Evolutionary conservation across 2,797 vertebrate species (phyloP).

Genomic region (Capromys pilorides): DNA sequence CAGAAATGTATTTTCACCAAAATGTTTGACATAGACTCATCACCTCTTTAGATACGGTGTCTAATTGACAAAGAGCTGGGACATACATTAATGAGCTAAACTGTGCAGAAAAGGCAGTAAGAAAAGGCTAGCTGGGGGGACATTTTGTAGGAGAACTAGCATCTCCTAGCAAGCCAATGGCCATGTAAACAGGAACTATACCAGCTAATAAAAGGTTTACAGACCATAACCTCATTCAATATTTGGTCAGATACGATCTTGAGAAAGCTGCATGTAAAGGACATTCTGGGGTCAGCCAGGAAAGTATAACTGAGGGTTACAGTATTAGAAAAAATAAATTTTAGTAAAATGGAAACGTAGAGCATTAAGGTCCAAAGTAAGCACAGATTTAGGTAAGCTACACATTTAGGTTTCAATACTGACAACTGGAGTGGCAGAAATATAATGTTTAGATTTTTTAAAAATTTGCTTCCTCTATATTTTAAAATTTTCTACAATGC

Average conservation of each 20-base stretch:
- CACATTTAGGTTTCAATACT: not conserved
- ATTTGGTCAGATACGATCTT: not conserved
- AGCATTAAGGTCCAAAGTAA: conserved; percentile 25
- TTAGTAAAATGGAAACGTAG: not conserved
- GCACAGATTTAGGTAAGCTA: not conserved
- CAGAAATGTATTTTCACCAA: not conserved
- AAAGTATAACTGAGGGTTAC: not conserved
- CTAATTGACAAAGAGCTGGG: not conserved
- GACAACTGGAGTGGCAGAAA: not conserved
- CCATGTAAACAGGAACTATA: not conserved
- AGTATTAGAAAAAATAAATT: not conserved
- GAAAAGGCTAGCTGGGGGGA: not conserved
- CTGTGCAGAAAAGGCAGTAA: not conserved
- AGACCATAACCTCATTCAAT: not conserved
- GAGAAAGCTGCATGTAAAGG: not conserved
- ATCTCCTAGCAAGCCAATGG: not conserved
- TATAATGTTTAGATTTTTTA: not conserved
- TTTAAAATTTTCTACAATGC: conserved; percentile 33
- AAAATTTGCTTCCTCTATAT: not conserved
- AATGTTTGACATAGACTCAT: not conserved
- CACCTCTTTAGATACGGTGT: not conserved
- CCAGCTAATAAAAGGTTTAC: not conserved
- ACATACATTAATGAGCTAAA: not conserved
- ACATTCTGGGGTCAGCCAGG: not conserved
- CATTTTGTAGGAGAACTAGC: not conserved